Evolutionary conservation across 2,797 vertebrate genomes (phyloP).

Genomic region (Etheostoma nigrum): DNA sequence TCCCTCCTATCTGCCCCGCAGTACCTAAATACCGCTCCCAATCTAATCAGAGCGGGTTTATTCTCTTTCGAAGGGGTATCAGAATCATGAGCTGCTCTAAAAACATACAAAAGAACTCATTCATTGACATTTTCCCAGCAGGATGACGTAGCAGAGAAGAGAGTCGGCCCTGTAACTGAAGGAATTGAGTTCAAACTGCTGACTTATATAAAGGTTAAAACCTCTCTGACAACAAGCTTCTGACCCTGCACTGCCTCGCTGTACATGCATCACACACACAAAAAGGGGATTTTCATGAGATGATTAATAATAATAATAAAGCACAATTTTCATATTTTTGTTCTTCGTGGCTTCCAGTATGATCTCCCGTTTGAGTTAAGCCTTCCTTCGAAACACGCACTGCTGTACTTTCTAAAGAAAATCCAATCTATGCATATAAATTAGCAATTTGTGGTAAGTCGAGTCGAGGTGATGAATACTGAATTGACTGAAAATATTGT

Average conservation of each 20-base stretch:
- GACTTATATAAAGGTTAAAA: slow-evolving; percentile 51
- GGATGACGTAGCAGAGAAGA: slow-evolving; percentile 36
- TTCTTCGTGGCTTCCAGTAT: slow-evolving; percentile 31
- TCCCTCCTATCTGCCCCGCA: slow-evolving; percentile 60
- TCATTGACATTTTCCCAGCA: slow-evolving; percentile 44
- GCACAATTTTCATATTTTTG: slow-evolving; percentile 15
- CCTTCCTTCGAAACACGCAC: slow-evolving; percentile 15
- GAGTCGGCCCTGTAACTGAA: slow-evolving; percentile 40
- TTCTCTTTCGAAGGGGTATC: slow-evolving; percentile 55
- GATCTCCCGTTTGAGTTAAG: slow-evolving; percentile 23
- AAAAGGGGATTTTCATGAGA: slow-evolving; percentile 5
- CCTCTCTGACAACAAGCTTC: slow-evolving; percentile 37
- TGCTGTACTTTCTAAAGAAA: slow-evolving; percentile 46
- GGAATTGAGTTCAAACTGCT: slow-evolving; percentile 25
- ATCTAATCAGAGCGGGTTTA: slow-evolving; percentile 64
- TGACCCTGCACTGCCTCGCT: background rate
- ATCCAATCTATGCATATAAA: slow-evolving; percentile 55
- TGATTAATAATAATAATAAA: slow-evolving; percentile 28
- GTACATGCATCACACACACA: background rate
- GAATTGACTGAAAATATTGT: slow-evolving; percentile 37
- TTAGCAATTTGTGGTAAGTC: slow-evolving; percentile 43
- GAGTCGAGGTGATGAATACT: slow-evolving; percentile 39
- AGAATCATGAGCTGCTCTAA: slow-evolving; percentile 58
- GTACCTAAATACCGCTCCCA: slow-evolving; percentile 59
- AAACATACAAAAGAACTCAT: slow-evolving; percentile 64